These are phyloP conservation scores for Ctenopoma kingsleyae DNA, from an alignment of 2,797 vertebrate species.

Conservation along the genomic window DNA sequence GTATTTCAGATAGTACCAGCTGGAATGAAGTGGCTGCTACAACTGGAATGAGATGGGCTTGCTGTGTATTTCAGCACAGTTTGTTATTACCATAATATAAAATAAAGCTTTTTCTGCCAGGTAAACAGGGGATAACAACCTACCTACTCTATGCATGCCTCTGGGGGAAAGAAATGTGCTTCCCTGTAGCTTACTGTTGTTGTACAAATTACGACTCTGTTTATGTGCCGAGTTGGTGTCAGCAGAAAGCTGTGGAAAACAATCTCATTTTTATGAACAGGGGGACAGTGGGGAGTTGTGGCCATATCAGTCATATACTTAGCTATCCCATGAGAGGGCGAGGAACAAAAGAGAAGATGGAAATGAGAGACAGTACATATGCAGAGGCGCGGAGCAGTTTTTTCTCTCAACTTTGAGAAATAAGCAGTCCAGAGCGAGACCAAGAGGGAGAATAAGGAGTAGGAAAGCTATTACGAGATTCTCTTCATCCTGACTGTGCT, in stretches of 20 bases:
- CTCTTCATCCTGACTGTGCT: slow-evolving; percentile 46
- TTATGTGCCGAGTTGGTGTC: slow-evolving; percentile 78
- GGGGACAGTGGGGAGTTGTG: slow-evolving; percentile 64
- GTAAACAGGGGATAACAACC: slow-evolving; percentile 84
- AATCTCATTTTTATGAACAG: slow-evolving; percentile 81
- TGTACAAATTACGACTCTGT: slow-evolving; percentile 85
- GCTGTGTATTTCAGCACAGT: slow-evolving; percentile 66
- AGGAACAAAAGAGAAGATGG: slow-evolving; percentile 21
- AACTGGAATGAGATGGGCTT: slow-evolving; percentile 62
- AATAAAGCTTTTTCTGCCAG: slow-evolving; percentile 72
- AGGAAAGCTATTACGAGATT: slow-evolving; percentile 21
- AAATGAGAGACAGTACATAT: slow-evolving; percentile 39
- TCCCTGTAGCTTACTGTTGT: slow-evolving; percentile 80
- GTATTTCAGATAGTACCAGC: slow-evolving; percentile 45
- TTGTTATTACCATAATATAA: slow-evolving; percentile 78
- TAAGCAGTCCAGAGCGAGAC: slow-evolving; percentile 48
- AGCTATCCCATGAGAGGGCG: slow-evolving; percentile 50
- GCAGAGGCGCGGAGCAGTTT: slow-evolving; percentile 27
- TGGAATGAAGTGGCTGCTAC: slow-evolving; percentile 44
- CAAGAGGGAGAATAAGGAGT: slow-evolving; percentile 22
- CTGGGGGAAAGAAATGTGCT: slow-evolving; percentile 63
- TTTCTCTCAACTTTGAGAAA: slow-evolving; percentile 51
- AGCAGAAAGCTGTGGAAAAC: slow-evolving; percentile 78
- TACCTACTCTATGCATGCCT: slow-evolving; percentile 61
- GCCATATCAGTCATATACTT: slow-evolving; percentile 52